Evolutionary conservation across 2,113 vertebrate genomes (phyloP), one percentile per base, ranked within the genome.

Genomic region (Ceyx cyanopectus): DNA sequence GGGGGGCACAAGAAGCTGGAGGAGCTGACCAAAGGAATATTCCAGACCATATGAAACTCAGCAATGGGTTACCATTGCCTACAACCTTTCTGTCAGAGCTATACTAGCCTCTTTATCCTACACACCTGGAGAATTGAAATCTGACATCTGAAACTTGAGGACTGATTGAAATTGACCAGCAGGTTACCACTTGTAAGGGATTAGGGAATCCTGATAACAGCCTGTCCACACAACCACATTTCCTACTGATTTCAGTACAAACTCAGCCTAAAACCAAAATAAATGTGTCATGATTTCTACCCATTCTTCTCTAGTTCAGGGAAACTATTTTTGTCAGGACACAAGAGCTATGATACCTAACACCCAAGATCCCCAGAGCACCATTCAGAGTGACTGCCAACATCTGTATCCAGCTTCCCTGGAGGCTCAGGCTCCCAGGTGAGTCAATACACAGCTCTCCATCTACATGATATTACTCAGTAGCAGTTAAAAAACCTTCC

Each of bases 321-420:
- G 29, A 77, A 95, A 72, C 37, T 86, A 24, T 70, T 95, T 93
- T 80, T 78, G 53, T 81, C 65, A 72, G 70, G 57, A 79, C 18
- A 19, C 15, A 73, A 37, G 60, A 91, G 34, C 3, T 75, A 61
- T 89, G 20, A 81, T 84, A 58, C 50, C 50, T 72, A 87, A 75
- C 72, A 79, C 46, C 27, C 23, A 70, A 57, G 54, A 68, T 89
- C 89, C 58, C 48, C 17, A 68, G 62, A 46, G 87, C 65, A 24
- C 81, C 21, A 30, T 93, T 87, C 58, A 68, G 50, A 84, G 22
- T 84, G 69, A 79, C 34, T 91, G 62, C 69, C 79, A 73, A 79
- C 48, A 76, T 84, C 78, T 94, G 66, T 53, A 82, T 87, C 79
- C 51, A 51, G 43, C 74, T 85, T 85, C 70, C 78, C 87, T 37